A percentile compares a stretch with the other conserved stretches of the same genome.
phyloP scores from a whole-genome alignment of 2,797 vertebrate species.

The Danio kyathit region DNA sequence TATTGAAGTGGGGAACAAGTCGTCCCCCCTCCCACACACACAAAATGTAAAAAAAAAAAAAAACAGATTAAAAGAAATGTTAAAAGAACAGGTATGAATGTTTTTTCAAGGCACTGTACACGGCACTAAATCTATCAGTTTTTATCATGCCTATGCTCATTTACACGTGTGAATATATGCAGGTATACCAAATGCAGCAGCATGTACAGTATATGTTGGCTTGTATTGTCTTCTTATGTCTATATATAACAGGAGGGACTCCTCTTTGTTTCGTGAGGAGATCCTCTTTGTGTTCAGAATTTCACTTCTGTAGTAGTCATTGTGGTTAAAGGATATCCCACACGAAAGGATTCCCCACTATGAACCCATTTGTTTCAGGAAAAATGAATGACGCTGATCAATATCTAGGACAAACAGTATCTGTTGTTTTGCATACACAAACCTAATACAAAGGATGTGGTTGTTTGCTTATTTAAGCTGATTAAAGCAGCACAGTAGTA shows the following conservation, averaged over 20 bases:
- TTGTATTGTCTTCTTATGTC: no score
- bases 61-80: no score
- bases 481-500: neutral
- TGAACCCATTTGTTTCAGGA: neutral
- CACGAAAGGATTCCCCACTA: neutral
- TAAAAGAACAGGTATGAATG: no score
- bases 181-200: no score
- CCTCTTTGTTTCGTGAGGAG: neutral
- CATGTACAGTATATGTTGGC: no score
- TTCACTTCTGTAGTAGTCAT: neutral
- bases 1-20: no score
- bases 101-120: no score
- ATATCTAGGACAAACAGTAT: neutral
- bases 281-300: neutral
- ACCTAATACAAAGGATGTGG: neutral
- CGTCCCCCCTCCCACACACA: no score
- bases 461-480: neutral
- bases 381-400: neutral
- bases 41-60: no score
- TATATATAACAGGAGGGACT: neutral
- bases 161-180: no score
- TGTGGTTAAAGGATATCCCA: constrained; percentile 12
- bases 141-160: no score
- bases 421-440: constrained; percentile 16
- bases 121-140: no score